These are phyloP conservation scores for Blastomussa wellsi DNA, from an alignment of 92 coral and sea anemone species.

Conservation along the genomic window DNA sequence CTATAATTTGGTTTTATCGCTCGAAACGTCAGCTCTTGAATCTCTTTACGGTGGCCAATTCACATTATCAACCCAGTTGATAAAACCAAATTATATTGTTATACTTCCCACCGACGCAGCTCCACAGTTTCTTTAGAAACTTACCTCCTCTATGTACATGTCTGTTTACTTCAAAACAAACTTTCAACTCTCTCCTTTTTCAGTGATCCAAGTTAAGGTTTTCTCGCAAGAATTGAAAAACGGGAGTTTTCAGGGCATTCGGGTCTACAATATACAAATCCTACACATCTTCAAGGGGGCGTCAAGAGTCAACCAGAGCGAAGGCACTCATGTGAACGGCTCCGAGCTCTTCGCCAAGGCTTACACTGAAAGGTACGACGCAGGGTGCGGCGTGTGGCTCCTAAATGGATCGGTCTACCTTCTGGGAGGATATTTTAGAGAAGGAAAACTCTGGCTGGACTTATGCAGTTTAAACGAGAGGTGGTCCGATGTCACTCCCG, in stretches of 20 bases:
- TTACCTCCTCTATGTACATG: too few species aligned
- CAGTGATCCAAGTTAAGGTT: conserved; percentile 33
- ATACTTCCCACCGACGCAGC: too few species aligned
- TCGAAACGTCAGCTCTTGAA: too few species aligned
- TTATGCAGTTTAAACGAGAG: not conserved
- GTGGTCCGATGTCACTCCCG: conserved; percentile 64
- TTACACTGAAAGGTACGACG: conserved; percentile 32
- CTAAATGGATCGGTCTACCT: conserved; percentile 52
- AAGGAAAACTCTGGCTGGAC: conserved; percentile 26
- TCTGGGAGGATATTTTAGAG: conserved; percentile 42
- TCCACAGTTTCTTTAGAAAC: too few species aligned
- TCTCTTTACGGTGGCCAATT: too few species aligned
- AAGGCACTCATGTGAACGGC: conserved; percentile 17
- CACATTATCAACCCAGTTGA: too few species aligned
- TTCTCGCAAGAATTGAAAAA: conserved; percentile 22
- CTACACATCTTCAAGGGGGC: conserved; percentile 67
- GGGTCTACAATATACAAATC: conserved; percentile 47
- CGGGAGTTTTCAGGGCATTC: not conserved
- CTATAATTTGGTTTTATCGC: too few species aligned
- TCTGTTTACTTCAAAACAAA: too few species aligned
- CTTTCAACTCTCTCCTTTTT: not conserved
- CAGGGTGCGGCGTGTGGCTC: conserved; percentile 50
- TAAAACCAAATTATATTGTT: too few species aligned
- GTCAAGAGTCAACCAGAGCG: conserved; percentile 11
- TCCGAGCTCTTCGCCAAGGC: conserved; percentile 38